Base-by-base conservation (phyloP, 2,797 vertebrate genomes). In the Propithecus deckenii region DNA sequence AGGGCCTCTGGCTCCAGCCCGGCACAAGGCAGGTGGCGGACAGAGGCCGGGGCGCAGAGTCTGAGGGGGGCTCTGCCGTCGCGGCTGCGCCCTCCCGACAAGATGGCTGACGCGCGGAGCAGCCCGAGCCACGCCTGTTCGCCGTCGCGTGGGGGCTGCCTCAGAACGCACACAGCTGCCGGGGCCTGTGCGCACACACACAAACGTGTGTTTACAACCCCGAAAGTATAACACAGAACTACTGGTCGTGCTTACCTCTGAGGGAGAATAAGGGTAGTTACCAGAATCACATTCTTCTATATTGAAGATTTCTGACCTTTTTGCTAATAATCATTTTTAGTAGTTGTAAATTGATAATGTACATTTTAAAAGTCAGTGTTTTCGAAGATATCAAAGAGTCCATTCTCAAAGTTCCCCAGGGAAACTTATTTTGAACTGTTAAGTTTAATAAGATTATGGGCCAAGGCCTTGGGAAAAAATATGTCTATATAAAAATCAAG, bases 401-500 rank as follows among this genome's bases (percentile, higher is more conserved):
- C 2, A 18, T 81, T 81, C 93, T 79, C 41, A 63, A 80, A 63
- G 43, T 95, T 96, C 97, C 97, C 96, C 96, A 95, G 89, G 79
- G 89, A 94, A 93, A 52, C 75, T 97, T 96, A 96, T 96, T 97
- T 97, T 96, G 92, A 97, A 95, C 74, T 75, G 22, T 91, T 92
- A 50, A n/a, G 65, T 87, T 95, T 86, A 98, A 94, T 96, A 78
- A 85, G 83, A 93, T 89, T 91, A 80, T 78, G 41, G 83, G 90
- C 79, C 91, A 93, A 89, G 91, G 7, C 22, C 88, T 95, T 95
- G 91, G 75, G 5, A 96, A 94, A 91, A 92, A 89, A 80, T 59
- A 50, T 48, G 91, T 85, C 96, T 98, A 97, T 97, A 97, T 97
- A 97, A 98, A 98, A 98, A 91, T 65, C 75, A 14, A 91, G 91